Percentiles rank a stretch among this genome's conserved stretches.
Evolutionary conservation across 2,797 vertebrate species (phyloP).

Genomic region (Centropyge bicolor): DNA sequence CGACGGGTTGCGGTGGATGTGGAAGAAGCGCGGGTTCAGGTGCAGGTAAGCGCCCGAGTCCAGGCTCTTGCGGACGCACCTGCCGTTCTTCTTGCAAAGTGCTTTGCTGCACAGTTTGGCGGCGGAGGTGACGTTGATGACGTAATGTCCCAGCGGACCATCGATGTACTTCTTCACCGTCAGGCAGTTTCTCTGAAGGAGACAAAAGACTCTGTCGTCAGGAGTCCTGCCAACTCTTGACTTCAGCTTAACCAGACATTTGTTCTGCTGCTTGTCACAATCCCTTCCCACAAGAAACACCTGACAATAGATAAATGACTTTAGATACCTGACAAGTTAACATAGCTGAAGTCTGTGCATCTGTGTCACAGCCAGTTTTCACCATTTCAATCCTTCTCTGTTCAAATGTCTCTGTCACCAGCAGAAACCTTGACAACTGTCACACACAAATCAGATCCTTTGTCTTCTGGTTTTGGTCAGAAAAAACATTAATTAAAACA

Average conservation of each 20-base stretch:
- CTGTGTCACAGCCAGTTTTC: too few species aligned
- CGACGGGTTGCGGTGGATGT: constrained; percentile 70
- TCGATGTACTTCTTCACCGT: constrained; percentile 89
- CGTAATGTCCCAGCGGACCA: constrained; percentile 89
- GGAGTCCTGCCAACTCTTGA: too few species aligned
- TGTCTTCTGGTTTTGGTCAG: background rate
- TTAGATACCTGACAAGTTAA: too few species aligned
- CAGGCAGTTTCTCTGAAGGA: constrained; percentile 88
- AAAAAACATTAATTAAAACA: background rate
- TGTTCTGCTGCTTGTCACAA: too few species aligned
- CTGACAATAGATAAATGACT: too few species aligned
- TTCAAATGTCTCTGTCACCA: too few species aligned
- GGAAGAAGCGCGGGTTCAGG: constrained; percentile 86
- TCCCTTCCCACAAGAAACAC: too few species aligned
- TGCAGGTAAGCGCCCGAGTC: constrained; percentile 88
- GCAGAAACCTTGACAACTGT: background rate
- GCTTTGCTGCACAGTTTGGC: constrained; percentile 92
- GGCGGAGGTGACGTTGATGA: constrained; percentile 92
- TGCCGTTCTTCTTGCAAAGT: constrained; percentile 91
- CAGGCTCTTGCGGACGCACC: constrained; percentile 88
- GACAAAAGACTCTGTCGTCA: background rate
- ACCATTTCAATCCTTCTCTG: too few species aligned
- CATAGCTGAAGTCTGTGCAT: too few species aligned
- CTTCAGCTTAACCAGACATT: too few species aligned
- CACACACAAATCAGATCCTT: constrained; percentile 13